Conservation (phyloP, 2,113 vertebrate genomes). For the Eulemur rufifrons region DNA sequence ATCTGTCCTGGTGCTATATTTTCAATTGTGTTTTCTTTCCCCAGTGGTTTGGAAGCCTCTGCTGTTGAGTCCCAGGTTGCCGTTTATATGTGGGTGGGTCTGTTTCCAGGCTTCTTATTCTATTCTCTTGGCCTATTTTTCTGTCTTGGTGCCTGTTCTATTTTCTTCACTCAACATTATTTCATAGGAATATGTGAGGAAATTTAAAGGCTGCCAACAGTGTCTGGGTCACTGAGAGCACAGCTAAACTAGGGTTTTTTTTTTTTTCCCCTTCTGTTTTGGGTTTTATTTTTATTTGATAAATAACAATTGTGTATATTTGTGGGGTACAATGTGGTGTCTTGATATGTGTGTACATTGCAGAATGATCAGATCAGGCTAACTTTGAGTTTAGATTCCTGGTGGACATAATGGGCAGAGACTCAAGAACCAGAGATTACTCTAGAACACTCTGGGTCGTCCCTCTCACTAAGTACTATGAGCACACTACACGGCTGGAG, state of each 20-base stretch:
- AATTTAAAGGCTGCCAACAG: not conserved
- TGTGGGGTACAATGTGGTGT: not conserved
- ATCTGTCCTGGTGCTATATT: not conserved
- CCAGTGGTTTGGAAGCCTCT: not conserved
- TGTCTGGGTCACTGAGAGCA: not conserved
- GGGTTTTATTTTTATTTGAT: not conserved
- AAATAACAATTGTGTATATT: not conserved
- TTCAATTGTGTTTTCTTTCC: slow-evolving; percentile 29
- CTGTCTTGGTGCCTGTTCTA: not conserved
- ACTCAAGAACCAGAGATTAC: not conserved
- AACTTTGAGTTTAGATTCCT: not conserved
- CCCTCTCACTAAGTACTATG: not conserved
- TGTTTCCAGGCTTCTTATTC: not conserved
- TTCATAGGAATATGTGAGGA: not conserved
- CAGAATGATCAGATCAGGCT: not conserved
- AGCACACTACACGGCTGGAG: not conserved
- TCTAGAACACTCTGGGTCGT: not conserved
- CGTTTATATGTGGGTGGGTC: not conserved
- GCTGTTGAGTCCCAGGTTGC: not conserved
- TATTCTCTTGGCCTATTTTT: not conserved
- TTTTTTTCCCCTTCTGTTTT: not conserved
- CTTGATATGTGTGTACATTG: not conserved
- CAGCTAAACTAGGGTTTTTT: not conserved
- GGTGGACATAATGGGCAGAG: not conserved
- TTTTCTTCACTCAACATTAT: not conserved